These are phyloP conservation scores for Enteromius anoplus DNA, from an alignment of 2,797 vertebrate genomes.

Conservation along the genomic window DNA sequence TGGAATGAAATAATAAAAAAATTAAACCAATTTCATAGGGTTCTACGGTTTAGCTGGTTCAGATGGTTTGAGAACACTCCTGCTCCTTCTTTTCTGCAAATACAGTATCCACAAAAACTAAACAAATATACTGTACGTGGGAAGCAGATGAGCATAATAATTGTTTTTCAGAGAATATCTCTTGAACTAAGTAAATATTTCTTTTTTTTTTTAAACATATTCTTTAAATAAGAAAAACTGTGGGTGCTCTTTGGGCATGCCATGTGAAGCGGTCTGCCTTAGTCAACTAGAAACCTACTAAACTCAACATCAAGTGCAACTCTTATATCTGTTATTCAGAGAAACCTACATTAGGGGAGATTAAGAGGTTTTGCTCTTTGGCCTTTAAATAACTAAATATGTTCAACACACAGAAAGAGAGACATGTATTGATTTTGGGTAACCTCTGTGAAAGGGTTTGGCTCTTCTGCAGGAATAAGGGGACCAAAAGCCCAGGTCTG, in stretches of 20 bases:
- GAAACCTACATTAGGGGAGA: background rate
- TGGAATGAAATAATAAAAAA: too few species aligned
- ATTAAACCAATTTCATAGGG: background rate
- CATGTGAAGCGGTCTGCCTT: background rate
- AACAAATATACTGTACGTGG: background rate
- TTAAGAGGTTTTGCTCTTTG: conserved; percentile 3
- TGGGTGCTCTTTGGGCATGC: background rate
- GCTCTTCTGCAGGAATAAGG: conserved; percentile 4
- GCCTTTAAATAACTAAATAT: conserved; percentile 17
- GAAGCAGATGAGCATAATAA: background rate
- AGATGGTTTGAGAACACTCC: background rate
- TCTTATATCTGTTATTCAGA: background rate
- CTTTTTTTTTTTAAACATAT: background rate
- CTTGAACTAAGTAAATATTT: background rate
- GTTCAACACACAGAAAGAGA: conserved; percentile 18
- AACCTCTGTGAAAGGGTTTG: conserved; percentile 13
- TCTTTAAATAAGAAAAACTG: conserved; percentile 3
- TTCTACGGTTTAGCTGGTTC: background rate
- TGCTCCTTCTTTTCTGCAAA: background rate
- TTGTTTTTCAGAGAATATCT: background rate
- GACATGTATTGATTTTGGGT: conserved; percentile 34
- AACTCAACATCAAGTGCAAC: background rate
- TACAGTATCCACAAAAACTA: background rate
- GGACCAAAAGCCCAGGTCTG: conserved; percentile 14
- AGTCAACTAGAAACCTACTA: background rate